These are phyloP conservation scores for Clunio marinus DNA, from an alignment of 2,888 invertebrate genomes.

Conservation along the genomic window DNA sequence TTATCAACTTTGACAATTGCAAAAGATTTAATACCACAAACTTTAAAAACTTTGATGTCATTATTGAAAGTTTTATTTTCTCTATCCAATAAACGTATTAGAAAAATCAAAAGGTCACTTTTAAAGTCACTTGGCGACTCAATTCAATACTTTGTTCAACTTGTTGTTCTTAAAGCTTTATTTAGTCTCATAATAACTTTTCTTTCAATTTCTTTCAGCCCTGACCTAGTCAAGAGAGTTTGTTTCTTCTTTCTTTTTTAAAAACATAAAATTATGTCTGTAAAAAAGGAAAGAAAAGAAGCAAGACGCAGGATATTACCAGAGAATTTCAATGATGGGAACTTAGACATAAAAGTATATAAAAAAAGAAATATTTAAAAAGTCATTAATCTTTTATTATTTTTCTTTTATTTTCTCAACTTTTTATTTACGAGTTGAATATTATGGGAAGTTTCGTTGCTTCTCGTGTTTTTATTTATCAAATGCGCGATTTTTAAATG, in stretches of 20 bases:
- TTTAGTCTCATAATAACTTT: constrained; percentile 8
- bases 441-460: too few relatives aligned
- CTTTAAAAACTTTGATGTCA: too few relatives aligned
- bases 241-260: constrained; percentile 10
- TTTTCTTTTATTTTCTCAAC: neutral
- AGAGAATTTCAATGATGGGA: too few relatives aligned
- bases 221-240: constrained; percentile 16
- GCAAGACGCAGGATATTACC: neutral
- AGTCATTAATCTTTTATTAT: constrained; percentile 34
- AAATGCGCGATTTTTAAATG: too few relatives aligned
- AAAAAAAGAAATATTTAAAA: constrained; percentile 26
- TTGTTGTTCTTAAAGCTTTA: neutral
- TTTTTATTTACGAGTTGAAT: constrained; percentile 1
- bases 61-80: too few relatives aligned
- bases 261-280: constrained; percentile 6
- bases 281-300: neutral
- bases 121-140: neutral
- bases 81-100: too few relatives aligned
- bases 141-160: too few relatives aligned
- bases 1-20: too few relatives aligned
- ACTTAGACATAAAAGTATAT: too few relatives aligned
- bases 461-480: too few relatives aligned
- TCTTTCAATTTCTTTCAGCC: neutral
- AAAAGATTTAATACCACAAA: too few relatives aligned
- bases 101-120: constrained; percentile 4